A percentile compares a stretch with the other conserved stretches of the same genome.
These are phyloP conservation scores for Galerucella nymphaeae DNA, from an alignment of 2,888 invertebrate species.

Conservation along the genomic window DNA sequence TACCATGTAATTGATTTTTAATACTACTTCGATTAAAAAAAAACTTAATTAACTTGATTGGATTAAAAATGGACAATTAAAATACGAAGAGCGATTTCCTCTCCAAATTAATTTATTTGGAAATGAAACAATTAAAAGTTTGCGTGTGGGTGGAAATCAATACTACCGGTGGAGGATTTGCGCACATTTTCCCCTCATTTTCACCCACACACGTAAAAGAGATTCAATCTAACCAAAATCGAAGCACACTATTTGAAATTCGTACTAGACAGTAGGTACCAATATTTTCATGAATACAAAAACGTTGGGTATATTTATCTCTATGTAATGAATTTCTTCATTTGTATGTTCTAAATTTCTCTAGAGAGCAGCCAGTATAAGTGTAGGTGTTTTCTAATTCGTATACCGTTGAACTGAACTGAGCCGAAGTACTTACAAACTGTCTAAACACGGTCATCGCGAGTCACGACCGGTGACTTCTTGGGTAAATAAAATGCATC, in stretches of 20 bases:
- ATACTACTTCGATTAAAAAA: too few species aligned
- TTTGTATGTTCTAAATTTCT: constrained; percentile 39
- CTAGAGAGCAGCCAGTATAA: constrained; percentile 24
- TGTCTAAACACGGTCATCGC: constrained; percentile 30
- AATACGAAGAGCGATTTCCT: too few species aligned
- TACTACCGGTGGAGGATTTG: constrained; percentile 48
- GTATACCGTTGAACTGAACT: constrained; percentile 28
- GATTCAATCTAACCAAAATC: background rate
- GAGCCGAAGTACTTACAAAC: constrained; percentile 8
- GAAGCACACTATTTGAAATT: too few species aligned
- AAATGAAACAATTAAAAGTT: constrained; percentile 36
- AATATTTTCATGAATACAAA: too few species aligned
- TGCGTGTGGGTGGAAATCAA: constrained; percentile 44
- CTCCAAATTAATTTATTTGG: constrained; percentile 13
- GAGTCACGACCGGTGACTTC: constrained; percentile 38
- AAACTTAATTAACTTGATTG: too few species aligned
- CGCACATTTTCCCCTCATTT: constrained; percentile 44
- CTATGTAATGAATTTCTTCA: constrained; percentile 24
- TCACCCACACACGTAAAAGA: constrained; percentile 26
- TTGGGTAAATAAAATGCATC: constrained; percentile 37
- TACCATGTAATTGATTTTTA: too few species aligned
- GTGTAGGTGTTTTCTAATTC: constrained; percentile 43
- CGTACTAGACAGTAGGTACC: too few species aligned
- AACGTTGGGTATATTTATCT: background rate
- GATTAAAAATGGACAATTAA: too few species aligned